phyloP scores from a whole-genome alignment of 2,888 invertebrate genomes.

The Microctonus aethiopoides region DNA sequence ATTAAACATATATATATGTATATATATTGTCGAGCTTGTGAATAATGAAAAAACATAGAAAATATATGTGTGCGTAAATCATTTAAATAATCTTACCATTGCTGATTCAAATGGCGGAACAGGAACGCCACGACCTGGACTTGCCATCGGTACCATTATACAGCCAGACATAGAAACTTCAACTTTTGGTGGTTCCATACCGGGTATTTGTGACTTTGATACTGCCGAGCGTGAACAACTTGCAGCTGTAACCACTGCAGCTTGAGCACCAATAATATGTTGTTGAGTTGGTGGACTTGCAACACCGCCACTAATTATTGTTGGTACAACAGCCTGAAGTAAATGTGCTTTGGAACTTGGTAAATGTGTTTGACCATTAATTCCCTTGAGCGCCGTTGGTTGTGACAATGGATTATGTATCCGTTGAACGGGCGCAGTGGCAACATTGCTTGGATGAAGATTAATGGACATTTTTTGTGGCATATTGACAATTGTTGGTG shows the following conservation, averaged over 20 bases:
- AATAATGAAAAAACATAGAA: neutral
- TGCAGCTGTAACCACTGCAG: constrained; percentile 67
- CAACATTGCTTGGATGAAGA: constrained; percentile 54
- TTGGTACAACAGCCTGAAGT: constrained; percentile 66
- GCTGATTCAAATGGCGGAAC: constrained; percentile 73
- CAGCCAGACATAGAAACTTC: constrained; percentile 71
- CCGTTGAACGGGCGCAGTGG: constrained; percentile 50
- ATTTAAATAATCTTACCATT: constrained; percentile 73
- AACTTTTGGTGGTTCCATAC: constrained; percentile 71
- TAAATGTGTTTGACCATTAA: constrained; percentile 62
- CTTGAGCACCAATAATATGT: constrained; percentile 64
- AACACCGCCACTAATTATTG: constrained; percentile 69
- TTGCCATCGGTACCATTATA: constrained; percentile 70
- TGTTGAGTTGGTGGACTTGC: constrained; percentile 71
- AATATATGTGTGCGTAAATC: neutral
- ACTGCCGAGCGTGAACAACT: constrained; percentile 49
- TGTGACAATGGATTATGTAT: constrained; percentile 56
- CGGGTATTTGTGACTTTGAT: constrained; percentile 45
- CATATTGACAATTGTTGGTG: constrained; percentile 58
- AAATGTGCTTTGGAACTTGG: constrained; percentile 66
- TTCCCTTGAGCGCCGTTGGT: constrained; percentile 54
- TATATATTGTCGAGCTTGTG: neutral
- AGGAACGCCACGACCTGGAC: constrained; percentile 71
- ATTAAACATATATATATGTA: neutral
- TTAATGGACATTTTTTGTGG: constrained; percentile 58